These are phyloP conservation scores for Xiphias gladius DNA, from an alignment of 2,113 vertebrate genomes.

Conservation along the genomic window DNA sequence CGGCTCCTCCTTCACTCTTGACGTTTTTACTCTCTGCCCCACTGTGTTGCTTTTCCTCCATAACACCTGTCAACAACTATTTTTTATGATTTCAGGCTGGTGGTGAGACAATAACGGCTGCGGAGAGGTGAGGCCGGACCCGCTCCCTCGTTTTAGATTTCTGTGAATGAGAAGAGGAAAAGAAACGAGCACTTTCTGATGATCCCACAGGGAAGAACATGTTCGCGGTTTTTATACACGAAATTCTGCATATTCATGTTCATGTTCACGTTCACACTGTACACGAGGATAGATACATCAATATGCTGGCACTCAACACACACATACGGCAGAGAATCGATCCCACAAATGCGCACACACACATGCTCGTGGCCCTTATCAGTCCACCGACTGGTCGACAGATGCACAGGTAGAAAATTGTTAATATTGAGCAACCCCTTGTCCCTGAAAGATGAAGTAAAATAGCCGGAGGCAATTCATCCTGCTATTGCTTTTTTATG, in stretches of 20 bases:
- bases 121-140: not conserved
- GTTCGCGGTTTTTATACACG: not conserved
- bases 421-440: conserved; percentile 66
- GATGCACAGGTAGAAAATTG: conserved; percentile 54
- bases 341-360: conserved; percentile 11
- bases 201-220: not conserved
- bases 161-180: conserved; percentile 16
- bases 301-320: conserved; percentile 5
- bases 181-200: not conserved
- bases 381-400: conserved; percentile 21
- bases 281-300: conserved; percentile 2
- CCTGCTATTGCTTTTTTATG: conserved; percentile 71
- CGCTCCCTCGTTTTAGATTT: conserved; percentile 12
- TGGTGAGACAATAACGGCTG: conserved; percentile 26
- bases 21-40: conserved; percentile 41
- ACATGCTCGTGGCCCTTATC: conserved; percentile 7
- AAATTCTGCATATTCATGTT: conserved; percentile 6
- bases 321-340: conserved; percentile 6
- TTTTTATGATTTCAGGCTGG: conserved; percentile 50
- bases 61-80: conserved; percentile 60
- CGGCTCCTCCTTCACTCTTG: conserved; percentile 40
- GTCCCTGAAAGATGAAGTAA: conserved; percentile 67
- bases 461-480: conserved; percentile 68
- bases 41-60: conserved; percentile 31
- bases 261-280: no score